phyloP scores from a whole-genome alignment of 2,113 vertebrate genomes.

The Nesospiza acunhae region DNA sequence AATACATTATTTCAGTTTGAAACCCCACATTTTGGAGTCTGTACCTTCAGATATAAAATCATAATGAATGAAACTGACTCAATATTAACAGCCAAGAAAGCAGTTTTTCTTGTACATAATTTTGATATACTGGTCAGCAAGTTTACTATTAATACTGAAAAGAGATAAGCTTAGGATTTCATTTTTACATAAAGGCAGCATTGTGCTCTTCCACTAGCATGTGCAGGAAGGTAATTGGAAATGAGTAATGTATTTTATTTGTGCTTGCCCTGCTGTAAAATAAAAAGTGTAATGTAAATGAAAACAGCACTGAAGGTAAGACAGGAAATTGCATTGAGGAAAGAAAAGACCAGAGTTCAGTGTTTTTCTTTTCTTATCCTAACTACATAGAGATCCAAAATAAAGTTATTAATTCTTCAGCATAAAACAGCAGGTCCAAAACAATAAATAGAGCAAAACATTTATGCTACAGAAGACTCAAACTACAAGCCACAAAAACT shows the following conservation, averaged over 20 bases:
- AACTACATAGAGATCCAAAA: background rate
- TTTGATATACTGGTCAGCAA: background rate
- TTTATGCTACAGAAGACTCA: background rate
- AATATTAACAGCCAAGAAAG: background rate
- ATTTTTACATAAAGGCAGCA: background rate
- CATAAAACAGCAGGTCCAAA: background rate
- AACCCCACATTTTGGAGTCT: background rate
- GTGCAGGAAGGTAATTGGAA: conserved; percentile 13
- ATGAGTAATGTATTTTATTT: conserved; percentile 27
- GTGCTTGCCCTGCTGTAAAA: conserved; percentile 18
- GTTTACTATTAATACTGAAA: conserved; percentile 15
- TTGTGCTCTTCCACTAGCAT: background rate
- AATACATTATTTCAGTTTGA: background rate
- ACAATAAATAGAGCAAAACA: background rate
- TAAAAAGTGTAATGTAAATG: conserved; percentile 27
- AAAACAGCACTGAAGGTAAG: conserved; percentile 29
- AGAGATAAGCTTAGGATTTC: conserved; percentile 10
- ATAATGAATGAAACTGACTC: background rate
- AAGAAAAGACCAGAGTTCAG: background rate
- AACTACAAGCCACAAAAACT: background rate
- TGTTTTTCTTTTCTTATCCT: background rate
- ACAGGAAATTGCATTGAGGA: background rate
- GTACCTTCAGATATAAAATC: background rate
- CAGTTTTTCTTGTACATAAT: background rate
- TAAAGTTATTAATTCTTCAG: background rate